A percentile compares a stretch with the other conserved stretches of the same genome.
These are phyloP conservation scores for Acanthopleura granulata DNA, from an alignment of 2,888 invertebrate species.

Conservation along the genomic window DNA sequence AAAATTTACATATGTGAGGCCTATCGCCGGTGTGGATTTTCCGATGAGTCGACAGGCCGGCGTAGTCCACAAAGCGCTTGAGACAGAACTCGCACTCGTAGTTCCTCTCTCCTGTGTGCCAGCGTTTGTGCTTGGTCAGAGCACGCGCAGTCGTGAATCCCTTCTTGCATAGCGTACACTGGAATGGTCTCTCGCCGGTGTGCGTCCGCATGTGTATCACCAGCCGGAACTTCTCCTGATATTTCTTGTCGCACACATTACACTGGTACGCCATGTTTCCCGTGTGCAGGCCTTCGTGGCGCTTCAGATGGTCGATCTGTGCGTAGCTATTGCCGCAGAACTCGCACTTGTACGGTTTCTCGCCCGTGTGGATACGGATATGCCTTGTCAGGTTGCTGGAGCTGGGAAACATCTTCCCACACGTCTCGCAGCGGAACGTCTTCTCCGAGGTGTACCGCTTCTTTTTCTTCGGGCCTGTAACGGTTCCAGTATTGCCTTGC, in stretches of 20 bases:
- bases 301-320: conserved; percentile 14
- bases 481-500: not conserved
- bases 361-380: not conserved
- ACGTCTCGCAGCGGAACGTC: conserved; percentile 1
- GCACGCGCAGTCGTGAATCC: not conserved
- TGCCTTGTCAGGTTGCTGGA: conserved; percentile 13
- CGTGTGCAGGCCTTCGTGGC: conserved; percentile 7
- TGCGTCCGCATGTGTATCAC: conserved; percentile 11
- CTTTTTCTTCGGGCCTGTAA: not conserved
- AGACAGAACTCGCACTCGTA: conserved; percentile 20
- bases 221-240: conserved; percentile 15
- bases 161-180: conserved; percentile 8
- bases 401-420: conserved; percentile 18
- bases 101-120: conserved; percentile 20
- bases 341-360: conserved; percentile 12
- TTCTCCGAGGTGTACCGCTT: conserved; percentile 6
- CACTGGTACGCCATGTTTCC: not conserved
- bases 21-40: conserved; percentile 17
- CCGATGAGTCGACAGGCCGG: conserved; percentile 13
- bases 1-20: not conserved
- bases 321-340: not conserved
- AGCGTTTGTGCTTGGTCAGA: conserved; percentile 10
- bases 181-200: conserved; percentile 14
- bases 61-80: conserved; percentile 10
- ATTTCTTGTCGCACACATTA: conserved; percentile 14